Evolutionary conservation across 2,797 vertebrate species (phyloP).

Genomic region (Gila robusta): DNA sequence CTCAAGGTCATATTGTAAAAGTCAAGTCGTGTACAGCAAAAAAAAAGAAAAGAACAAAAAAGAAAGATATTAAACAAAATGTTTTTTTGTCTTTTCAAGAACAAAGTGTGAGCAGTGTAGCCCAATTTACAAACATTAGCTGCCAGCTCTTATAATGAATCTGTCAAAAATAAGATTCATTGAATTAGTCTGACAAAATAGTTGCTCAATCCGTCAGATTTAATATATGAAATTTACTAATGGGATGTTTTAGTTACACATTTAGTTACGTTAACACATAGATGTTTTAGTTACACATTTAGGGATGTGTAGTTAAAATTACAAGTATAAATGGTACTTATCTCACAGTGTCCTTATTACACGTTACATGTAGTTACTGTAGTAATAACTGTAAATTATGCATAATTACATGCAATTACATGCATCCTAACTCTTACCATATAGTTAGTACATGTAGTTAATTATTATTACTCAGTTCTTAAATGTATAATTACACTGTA

Average conservation of each 20-base stretch:
- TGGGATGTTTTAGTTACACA: background rate
- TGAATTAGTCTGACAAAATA: background rate
- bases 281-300: background rate
- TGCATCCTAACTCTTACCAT: too few relatives aligned
- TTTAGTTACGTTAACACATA: too few relatives aligned
- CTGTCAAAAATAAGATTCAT: background rate
- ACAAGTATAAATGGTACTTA: background rate
- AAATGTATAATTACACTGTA: too few relatives aligned
- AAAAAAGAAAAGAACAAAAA: fast-evolving
- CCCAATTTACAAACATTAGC: background rate
- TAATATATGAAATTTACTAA: background rate
- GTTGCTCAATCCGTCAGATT: background rate
- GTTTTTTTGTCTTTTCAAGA: background rate
- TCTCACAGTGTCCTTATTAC: too few relatives aligned
- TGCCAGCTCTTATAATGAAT: background rate
- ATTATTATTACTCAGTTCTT: too few relatives aligned
- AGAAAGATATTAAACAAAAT: background rate
- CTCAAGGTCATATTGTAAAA: conserved; percentile 6
- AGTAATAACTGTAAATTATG: too few relatives aligned
- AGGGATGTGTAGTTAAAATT: background rate
- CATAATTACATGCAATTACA: too few relatives aligned
- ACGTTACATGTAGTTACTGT: too few relatives aligned
- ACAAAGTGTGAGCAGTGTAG: background rate
- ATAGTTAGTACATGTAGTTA: too few relatives aligned
- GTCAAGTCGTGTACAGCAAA: background rate